Conservation (phyloP, 2,113 vertebrate genomes). For the Protomyctophum bolini region DNA sequence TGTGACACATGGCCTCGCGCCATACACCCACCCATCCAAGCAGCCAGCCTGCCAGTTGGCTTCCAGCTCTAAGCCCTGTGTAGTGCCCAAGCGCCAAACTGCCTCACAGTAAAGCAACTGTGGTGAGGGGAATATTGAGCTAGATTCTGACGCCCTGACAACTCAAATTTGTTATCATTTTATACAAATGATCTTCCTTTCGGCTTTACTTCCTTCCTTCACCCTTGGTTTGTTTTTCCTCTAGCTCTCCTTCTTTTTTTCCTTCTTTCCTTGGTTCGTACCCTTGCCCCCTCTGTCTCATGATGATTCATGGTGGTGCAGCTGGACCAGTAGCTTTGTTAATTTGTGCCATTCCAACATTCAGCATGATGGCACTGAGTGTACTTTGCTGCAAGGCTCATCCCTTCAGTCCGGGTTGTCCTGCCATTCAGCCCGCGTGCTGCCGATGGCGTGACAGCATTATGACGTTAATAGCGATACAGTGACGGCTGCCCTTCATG, state of each 20-base stretch:
- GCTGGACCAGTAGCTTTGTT: background rate
- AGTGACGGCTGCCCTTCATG: slow-evolving; percentile 33
- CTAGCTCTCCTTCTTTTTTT: slow-evolving; percentile 7
- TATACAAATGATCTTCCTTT: slow-evolving; percentile 9
- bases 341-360: slow-evolving; percentile 22
- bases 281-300: background rate
- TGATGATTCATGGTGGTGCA: no score
- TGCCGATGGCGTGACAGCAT: slow-evolving; percentile 30
- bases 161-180: slow-evolving; percentile 16
- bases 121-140: slow-evolving; percentile 6
- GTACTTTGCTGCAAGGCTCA: slow-evolving; percentile 35
- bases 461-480: slow-evolving; percentile 21
- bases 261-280: background rate
- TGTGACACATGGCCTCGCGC: slow-evolving; percentile 66
- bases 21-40: slow-evolving; percentile 28
- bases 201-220: background rate
- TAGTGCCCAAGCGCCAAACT: slow-evolving; percentile 39
- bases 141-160: background rate
- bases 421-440: background rate
- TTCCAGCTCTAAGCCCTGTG: slow-evolving; percentile 44
- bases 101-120: slow-evolving; percentile 16
- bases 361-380: slow-evolving; percentile 18
- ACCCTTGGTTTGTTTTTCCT: background rate
- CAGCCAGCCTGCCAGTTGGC: slow-evolving; percentile 32
- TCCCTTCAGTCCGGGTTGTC: slow-evolving; percentile 24